These are phyloP conservation scores for Oriolus oriolus DNA, from an alignment of 2,113 vertebrate species.

Conservation along the genomic window DNA sequence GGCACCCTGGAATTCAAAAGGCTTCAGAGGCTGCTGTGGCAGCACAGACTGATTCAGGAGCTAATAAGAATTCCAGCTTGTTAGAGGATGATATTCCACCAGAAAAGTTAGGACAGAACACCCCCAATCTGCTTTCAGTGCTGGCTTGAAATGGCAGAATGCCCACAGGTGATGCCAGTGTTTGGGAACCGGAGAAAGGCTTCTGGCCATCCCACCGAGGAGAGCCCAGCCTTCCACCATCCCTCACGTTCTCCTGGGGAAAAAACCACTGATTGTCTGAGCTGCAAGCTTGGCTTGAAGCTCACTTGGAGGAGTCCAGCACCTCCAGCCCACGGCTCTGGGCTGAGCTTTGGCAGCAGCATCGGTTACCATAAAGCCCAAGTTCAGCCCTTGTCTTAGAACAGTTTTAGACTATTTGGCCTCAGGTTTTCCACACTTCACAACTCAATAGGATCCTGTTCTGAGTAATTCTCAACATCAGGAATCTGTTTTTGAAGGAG, in stretches of 20 bases:
- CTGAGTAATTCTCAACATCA: background rate
- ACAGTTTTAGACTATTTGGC: background rate
- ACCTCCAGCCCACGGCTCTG: background rate
- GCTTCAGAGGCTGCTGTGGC: background rate
- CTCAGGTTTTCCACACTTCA: background rate
- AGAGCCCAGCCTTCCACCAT: background rate
- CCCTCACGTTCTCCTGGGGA: background rate
- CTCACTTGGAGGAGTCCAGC: background rate
- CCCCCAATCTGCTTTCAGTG: rapidly evolving
- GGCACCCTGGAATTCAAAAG: background rate
- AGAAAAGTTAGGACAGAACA: background rate
- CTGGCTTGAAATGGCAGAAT: background rate
- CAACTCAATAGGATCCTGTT: background rate
- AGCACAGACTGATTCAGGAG: background rate
- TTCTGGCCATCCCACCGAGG: background rate
- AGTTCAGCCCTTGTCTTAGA: background rate
- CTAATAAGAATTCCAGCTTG: background rate
- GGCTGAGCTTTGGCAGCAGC: background rate
- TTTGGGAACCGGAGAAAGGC: background rate
- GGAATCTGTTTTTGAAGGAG: background rate
- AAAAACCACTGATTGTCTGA: background rate
- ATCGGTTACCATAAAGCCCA: background rate
- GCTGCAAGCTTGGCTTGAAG: background rate
- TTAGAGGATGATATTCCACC: background rate
- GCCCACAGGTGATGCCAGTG: background rate